Base-by-base conservation (phyloP, 2,797 vertebrate species). In the Parotocinclus haroldoi region DNA sequence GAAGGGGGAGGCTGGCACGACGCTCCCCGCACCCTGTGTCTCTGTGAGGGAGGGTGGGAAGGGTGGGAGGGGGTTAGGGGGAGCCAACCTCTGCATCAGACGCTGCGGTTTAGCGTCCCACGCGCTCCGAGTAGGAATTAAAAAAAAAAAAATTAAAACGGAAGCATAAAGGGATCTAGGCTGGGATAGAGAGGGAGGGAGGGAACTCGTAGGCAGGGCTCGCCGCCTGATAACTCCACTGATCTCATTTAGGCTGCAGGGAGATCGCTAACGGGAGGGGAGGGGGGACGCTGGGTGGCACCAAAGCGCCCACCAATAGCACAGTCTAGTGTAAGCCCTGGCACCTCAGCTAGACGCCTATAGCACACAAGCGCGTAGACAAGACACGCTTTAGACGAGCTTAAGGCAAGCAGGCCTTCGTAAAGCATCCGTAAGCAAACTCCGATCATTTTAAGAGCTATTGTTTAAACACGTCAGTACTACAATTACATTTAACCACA, bases 1-100 rank as follows among this genome's bases (percentile, higher is more conserved):
- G 72, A 83, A 81, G 87, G 89, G 90, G 88, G 87, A 89, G 80
- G 81, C 83, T 62, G 75, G 69, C 40, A 36, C 70, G 67, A 82
- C 65, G 73, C 74, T 66, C 72, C 77, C 80, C 64, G 59, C 79
- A 69, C 76, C 79, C 74, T 73, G 67, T 72, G 72, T 73, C 73
- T 79, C 65, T 76, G 72, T 71, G 75, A 64, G 79, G 71, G 70
- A 75, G 78, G 75, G 68, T 74, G 76, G 75, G 73, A 68, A 51
- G 77, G 63, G 62, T 69, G 76, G 68, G 69, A 44, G 68, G 72
- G 73, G 62, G 66, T 71, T 72, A 74, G 73, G 79, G 70, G 74
- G 73, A 75, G 61, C 64, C 68, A 40, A 66, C 73, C 73, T 69
- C 76, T 71, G 63, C 71, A 64, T 65, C 51, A 62, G 51, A 65